Base-by-base conservation (phyloP, 2,888 invertebrate genomes). In the Ophion costatus region DNA sequence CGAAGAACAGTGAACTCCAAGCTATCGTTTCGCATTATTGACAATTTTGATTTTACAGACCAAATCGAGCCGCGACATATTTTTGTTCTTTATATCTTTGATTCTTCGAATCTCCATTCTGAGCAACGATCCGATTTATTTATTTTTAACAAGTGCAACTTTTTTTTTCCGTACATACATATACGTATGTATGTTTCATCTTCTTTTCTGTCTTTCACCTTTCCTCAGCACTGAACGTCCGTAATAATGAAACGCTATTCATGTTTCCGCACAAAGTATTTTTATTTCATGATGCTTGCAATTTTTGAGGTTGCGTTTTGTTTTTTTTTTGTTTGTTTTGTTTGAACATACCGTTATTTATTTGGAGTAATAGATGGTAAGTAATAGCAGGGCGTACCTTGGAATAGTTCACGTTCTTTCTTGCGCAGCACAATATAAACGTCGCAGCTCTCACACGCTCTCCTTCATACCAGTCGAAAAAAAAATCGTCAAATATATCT, bases 1-100 rank as follows among this genome's bases (percentile, higher is more conserved):
- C 96, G 96, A 96, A 96, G 96, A 96, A 96, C 96, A 96, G 96
- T 96, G 96, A 96, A 96, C 96, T 95, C 95, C 95, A 95, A 95
- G 95, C 94, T 93, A 92, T 90, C 91, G 87, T 90, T 88, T 88
- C 80, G 85, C 79, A 80, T 87, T 59, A 76, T 79, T 71, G 82
- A 84, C 69, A 74, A 81, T 79, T 78, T 76, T 80, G 69, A 81
- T 66, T 81, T 83, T 75, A 79, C 57, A 84, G 81, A 75, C 84
- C 82, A 85, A 83, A 86, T 83, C 82, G 82, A 82, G 77, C 70
- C 84, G 81, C 84, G 73, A 81, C 51, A 74, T 78, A 42, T 57
- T 56, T 56, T 56, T 56, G 33, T 56, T 73, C 45, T 79, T 80
- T 80, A 33, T 51, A 67, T 17, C 24, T 76, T 67, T 69, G 45